These are phyloP conservation scores for Drosophila pseudoananassae DNA, from an alignment of 1,140 invertebrate species.

Conservation along the genomic window DNA sequence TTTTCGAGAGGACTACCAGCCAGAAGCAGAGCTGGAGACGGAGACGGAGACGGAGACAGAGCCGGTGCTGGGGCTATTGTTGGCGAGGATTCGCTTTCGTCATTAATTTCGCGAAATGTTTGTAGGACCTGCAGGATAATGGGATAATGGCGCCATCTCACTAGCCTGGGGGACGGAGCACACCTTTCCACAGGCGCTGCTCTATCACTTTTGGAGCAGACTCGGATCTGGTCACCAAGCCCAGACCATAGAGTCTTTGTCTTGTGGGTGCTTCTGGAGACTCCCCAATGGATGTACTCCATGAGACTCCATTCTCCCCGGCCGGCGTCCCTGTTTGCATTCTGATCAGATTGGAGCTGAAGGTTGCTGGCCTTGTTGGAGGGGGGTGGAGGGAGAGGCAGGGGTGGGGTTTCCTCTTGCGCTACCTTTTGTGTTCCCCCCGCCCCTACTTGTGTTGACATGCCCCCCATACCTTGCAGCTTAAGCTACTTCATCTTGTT, in stretches of 20 bases:
- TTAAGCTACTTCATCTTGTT: slow-evolving; percentile 43
- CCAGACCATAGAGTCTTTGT: no score
- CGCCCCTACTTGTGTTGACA: slow-evolving; percentile 33
- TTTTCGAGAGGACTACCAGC: slow-evolving; percentile 24
- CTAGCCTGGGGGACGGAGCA: no score
- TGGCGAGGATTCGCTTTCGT: slow-evolving; percentile 4
- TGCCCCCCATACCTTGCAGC: no score
- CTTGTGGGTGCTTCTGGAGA: no score
- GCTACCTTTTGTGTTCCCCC: slow-evolving; percentile 10
- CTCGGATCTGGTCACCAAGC: no score
- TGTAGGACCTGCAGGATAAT: neutral
- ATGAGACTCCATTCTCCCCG: no score
- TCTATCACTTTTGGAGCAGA: no score
- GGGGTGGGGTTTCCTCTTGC: slow-evolving; percentile 5
- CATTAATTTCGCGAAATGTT: slow-evolving; percentile 29
- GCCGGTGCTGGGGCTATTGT: slow-evolving; percentile 1
- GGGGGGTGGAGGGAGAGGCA: no score
- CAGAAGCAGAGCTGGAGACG: neutral
- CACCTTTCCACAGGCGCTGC: no score
- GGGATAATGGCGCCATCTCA: no score
- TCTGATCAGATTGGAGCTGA: slow-evolving; percentile 39
- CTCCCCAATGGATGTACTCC: no score
- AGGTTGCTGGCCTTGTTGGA: slow-evolving; percentile 6
- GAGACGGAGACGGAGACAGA: no score
- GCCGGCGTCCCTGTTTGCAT: slow-evolving; percentile 40